Evolutionary conservation across 2,113 vertebrate species (phyloP).

Genomic region (Uria aalge): DNA sequence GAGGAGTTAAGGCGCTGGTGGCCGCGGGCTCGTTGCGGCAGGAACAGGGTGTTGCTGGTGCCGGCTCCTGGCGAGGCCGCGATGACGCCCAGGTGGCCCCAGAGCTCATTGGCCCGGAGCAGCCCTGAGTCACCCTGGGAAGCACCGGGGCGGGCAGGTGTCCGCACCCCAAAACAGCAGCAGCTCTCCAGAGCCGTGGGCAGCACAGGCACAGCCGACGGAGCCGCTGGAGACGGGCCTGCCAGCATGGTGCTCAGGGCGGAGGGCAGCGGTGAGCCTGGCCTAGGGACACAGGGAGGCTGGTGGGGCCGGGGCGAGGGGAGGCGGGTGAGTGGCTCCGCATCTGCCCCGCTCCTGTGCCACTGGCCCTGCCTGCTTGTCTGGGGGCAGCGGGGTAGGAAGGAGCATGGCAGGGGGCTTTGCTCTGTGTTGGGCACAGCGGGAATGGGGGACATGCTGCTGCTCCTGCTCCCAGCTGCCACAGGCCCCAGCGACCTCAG

Average conservation of each 20-base stretch:
- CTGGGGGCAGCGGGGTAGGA: neutral
- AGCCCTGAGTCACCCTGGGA: slow-evolving; percentile 37
- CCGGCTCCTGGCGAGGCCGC: neutral
- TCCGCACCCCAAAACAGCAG: neutral
- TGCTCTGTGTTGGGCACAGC: accelerated
- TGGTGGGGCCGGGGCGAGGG: neutral
- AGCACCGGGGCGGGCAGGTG: neutral
- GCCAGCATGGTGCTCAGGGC: slow-evolving; percentile 33
- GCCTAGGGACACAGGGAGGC: accelerated
- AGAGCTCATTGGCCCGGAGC: neutral
- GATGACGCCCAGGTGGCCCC: neutral
- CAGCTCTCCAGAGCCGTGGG: accelerated
- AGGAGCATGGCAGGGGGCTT: neutral
- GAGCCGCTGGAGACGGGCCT: neutral
- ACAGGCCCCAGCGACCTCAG: accelerated
- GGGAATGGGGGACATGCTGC: accelerated
- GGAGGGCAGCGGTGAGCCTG: neutral
- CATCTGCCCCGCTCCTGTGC: accelerated
- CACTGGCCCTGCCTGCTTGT: neutral
- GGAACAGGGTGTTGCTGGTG: slow-evolving; percentile 44
- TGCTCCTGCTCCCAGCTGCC: neutral
- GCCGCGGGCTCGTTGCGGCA: neutral
- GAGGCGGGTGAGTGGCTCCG: accelerated
- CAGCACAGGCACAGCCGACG: accelerated
- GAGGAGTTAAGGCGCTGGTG: neutral